These are phyloP conservation scores for Agrotis ipsilon DNA, from an alignment of 2,888 invertebrate species.

Conservation along the genomic window DNA sequence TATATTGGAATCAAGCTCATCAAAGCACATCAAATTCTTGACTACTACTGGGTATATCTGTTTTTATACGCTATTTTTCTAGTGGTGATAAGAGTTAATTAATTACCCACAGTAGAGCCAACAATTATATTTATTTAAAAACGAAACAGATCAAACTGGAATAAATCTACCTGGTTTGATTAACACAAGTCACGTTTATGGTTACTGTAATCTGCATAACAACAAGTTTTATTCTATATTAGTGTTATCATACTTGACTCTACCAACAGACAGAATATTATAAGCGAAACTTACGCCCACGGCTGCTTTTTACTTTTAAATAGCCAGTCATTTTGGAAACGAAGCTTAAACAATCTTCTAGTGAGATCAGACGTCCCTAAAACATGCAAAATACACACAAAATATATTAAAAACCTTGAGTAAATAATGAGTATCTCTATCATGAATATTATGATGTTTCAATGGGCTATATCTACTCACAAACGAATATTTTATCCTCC, in stretches of 20 bases:
- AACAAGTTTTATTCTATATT: neutral
- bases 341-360: conserved; percentile 80
- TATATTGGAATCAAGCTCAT: too few species aligned
- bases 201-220: neutral
- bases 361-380: conserved; percentile 85
- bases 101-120: neutral
- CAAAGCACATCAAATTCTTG: too few species aligned
- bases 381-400: conserved; percentile 57
- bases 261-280: conserved; percentile 4
- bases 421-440: conserved; percentile 12
- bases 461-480: conserved; percentile 72
- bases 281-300: conserved; percentile 81
- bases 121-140: neutral
- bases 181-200: neutral
- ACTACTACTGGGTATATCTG: neutral
- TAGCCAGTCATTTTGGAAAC: conserved; percentile 85
- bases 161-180: neutral
- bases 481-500: conserved; percentile 82
- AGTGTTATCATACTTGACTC: neutral
- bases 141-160: neutral
- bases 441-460: neutral
- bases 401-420: conserved; percentile 3
- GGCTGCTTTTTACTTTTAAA: conserved; percentile 88
- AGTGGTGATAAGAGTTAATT: neutral
- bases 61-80: neutral